These are phyloP conservation scores for Telmatherina bonti DNA, from an alignment of 2,797 vertebrate genomes.

Conservation along the genomic window DNA sequence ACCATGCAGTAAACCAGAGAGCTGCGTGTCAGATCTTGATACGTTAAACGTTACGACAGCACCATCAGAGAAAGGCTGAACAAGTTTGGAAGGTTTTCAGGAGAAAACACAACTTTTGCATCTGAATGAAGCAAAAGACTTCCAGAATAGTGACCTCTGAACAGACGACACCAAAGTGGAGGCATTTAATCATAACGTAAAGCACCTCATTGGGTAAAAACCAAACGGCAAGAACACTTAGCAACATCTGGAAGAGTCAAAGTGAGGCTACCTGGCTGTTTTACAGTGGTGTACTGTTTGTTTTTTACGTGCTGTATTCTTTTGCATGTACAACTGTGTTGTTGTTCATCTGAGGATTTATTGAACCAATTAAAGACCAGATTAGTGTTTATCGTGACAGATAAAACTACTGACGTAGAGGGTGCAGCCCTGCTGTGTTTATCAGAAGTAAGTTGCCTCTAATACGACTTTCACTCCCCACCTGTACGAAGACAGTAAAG, in stretches of 20 bases:
- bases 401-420: background rate
- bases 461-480: conserved; percentile 3
- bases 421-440: background rate
- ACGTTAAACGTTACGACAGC: no score
- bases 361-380: no score
- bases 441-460: background rate
- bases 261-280: no score
- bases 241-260: no score
- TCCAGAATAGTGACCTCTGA: background rate
- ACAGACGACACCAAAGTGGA: no score
- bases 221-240: background rate
- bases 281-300: no score
- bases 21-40: no score
- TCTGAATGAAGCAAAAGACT: background rate
- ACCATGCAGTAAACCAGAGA: no score
- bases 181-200: background rate
- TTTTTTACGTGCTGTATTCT: no score
- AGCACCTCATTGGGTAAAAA: no score
- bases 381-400: no score
- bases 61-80: background rate
- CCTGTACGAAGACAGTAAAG: conserved; percentile 89
- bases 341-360: background rate
- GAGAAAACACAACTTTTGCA: background rate
- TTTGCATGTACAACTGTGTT: background rate
- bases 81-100: background rate